These are phyloP conservation scores for Esox lucius DNA, from an alignment of 2,797 vertebrate species.

Conservation along the genomic window DNA sequence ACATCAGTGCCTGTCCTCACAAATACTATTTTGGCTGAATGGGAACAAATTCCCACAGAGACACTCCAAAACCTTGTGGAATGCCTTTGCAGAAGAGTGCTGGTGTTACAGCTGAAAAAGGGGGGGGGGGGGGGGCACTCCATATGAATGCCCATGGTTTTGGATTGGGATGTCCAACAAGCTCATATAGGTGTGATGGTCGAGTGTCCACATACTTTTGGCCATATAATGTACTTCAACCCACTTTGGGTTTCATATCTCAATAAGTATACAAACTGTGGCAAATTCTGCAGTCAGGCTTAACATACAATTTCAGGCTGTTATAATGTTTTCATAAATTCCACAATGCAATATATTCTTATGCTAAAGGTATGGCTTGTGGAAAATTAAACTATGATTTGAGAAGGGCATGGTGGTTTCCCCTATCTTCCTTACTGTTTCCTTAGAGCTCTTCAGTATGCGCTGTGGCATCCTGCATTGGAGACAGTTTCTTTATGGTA, in stretches of 20 bases:
- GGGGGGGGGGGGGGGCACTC: too few species aligned
- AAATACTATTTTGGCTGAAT: too few species aligned
- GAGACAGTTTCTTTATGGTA: conserved; percentile 56
- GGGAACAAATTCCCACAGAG: too few species aligned
- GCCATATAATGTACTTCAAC: too few species aligned
- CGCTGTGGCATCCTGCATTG: conserved; percentile 22
- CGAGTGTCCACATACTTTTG: too few species aligned
- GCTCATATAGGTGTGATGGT: too few species aligned
- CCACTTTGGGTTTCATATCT: neutral
- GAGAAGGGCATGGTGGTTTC: neutral
- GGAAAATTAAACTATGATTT: neutral
- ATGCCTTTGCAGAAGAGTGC: too few species aligned
- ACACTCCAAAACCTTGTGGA: too few species aligned
- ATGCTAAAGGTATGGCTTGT: neutral
- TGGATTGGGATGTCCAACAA: too few species aligned
- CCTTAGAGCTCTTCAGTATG: conserved; percentile 41
- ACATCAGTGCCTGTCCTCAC: too few species aligned
- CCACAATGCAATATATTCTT: neutral
- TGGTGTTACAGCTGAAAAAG: too few species aligned
- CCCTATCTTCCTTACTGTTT: conserved; percentile 36
- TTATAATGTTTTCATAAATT: neutral
- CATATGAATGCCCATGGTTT: too few species aligned
- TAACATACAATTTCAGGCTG: neutral
- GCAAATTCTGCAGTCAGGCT: neutral
- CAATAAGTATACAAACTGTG: neutral